Evolutionary conservation across 2,113 vertebrate species (phyloP), one percentile per base, ranked within the genome.

Genomic region (Vidua macroura): DNA sequence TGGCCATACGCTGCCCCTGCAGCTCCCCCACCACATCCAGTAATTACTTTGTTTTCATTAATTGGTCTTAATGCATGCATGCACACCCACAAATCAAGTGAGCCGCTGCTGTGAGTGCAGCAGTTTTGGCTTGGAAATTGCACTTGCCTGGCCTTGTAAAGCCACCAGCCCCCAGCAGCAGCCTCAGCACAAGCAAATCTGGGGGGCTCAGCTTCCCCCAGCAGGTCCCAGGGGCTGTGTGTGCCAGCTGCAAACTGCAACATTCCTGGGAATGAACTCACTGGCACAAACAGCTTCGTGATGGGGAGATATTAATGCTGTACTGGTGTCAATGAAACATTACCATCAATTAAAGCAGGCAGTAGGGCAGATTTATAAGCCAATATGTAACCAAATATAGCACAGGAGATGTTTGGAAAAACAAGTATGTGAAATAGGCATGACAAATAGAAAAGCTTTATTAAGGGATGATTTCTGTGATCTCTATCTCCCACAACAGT

Each of bases 311-410:
- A 86, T 67, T 86, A 88, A 75, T 17, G 83, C 83, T 78, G 88
- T 5, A 13, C 35, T 5, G 4, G 39, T 90, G 83, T 83, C 91
- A 81, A 24, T 52, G 92, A 64, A 84, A 95, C 76, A 94, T 70
- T 88, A 81, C 76, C 68, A 88, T 90, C 91, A 86, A 90, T 88
- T 93, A 92, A 37, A 95, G 58, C 73, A 75, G 64, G 76, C 83
- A 63, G 43, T n/a, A 74, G 19, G 80, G 76, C 88, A 95, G 96
- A 96, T 96, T 96, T 94, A 90, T 78, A 91, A 92, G 73, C 73
- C 94, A 92, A 88, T 95, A 93, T 52, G 85, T 75, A 96, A 88
- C 88, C 86, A 94, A 92, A 90, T 67, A 93, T n/a, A 94, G 86
- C 86, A 88, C 48, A 74, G 83, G 60, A 86, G 76, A 63, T 78